These are phyloP conservation scores for Miichthys miiuy DNA, from an alignment of 2,797 vertebrate species.

Conservation along the genomic window DNA sequence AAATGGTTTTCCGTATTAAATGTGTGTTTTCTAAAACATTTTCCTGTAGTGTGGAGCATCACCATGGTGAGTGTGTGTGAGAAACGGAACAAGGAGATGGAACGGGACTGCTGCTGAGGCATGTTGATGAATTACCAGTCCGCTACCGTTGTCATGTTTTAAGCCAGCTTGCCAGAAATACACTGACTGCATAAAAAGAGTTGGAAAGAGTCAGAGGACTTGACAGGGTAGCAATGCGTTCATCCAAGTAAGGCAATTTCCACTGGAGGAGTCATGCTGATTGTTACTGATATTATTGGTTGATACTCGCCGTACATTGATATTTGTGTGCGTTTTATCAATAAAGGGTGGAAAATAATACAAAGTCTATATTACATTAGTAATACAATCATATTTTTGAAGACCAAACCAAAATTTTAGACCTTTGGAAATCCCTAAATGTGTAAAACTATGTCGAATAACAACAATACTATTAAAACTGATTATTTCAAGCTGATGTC, in stretches of 20 bases:
- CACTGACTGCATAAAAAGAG: conserved; percentile 52
- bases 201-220: conserved; percentile 48
- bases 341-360: conserved; percentile 12
- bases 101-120: conserved; percentile 45
- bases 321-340: conserved; percentile 5
- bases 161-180: conserved; percentile 61
- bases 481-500: not conserved
- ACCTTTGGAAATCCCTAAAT: not conserved
- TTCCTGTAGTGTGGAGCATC: conserved; percentile 52
- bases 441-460: not conserved
- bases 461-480: not conserved
- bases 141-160: conserved; percentile 72
- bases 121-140: conserved; percentile 66
- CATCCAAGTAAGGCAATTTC: conserved; percentile 51
- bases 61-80: conserved; percentile 50
- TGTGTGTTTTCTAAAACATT: conserved; percentile 54
- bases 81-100: conserved; percentile 55
- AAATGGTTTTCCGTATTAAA: conserved; percentile 48
- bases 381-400: not conserved
- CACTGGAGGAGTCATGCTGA: conserved; percentile 33
- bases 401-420: not conserved
- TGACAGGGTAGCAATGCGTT: conserved; percentile 38
- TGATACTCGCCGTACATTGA: conserved; percentile 11
- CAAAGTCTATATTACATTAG: no score
- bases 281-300: conserved; percentile 24